Percentiles rank a stretch among this genome's conserved stretches.
phyloP scores from a whole-genome alignment of 1,140 invertebrate genomes.

The Euura lappo region DNA sequence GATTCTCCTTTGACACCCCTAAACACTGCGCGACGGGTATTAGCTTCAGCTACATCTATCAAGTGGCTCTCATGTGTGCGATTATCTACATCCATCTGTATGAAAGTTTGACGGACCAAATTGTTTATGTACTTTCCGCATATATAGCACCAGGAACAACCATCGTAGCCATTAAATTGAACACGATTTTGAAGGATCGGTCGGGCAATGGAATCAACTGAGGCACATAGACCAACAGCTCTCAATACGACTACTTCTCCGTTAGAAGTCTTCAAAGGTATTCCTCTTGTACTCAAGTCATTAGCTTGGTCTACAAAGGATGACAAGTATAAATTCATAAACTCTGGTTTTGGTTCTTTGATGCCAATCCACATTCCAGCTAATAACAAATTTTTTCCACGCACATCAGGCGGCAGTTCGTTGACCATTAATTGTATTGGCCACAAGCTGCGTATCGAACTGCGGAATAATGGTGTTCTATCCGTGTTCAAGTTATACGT shows the following conservation, averaged over 20 bases:
- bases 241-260: constrained; percentile 23
- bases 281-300: constrained; percentile 22
- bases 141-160: constrained; percentile 35
- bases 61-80: constrained; percentile 19
- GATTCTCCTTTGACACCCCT: constrained; percentile 33
- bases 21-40: constrained; percentile 7
- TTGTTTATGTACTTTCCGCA: constrained; percentile 16
- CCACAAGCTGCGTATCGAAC: constrained; percentile 27
- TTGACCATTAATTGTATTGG: constrained; percentile 26
- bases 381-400: constrained; percentile 25
- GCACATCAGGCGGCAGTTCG: constrained; percentile 27
- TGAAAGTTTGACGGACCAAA: constrained; percentile 17
- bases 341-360: constrained; percentile 26
- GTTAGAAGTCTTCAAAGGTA: constrained; percentile 22
- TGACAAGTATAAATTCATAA: constrained; percentile 35
- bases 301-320: constrained; percentile 28
- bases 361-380: constrained; percentile 22
- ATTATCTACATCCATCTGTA: background rate
- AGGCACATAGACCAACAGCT: constrained; percentile 20
- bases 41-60: constrained; percentile 22
- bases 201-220: constrained; percentile 35
- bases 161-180: constrained; percentile 33
- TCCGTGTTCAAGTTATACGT: constrained; percentile 30
- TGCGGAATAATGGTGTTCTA: constrained; percentile 29
- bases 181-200: constrained; percentile 32